phyloP scores from a whole-genome alignment of 2,797 vertebrate species.

The Diplodus sargus region DNA sequence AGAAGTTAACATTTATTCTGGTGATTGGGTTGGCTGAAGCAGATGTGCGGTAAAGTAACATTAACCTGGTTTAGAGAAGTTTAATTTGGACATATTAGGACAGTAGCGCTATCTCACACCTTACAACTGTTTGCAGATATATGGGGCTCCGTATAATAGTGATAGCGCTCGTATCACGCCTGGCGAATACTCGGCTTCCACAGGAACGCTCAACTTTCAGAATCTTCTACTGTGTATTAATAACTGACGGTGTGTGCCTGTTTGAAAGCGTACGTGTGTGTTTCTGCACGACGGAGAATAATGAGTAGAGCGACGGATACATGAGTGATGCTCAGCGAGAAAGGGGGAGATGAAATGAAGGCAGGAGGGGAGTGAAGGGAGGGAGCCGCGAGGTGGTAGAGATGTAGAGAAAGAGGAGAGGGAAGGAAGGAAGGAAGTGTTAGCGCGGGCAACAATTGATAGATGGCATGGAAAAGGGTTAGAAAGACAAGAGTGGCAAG shows the following conservation, averaged over 20 bases:
- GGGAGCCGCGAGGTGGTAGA: neutral
- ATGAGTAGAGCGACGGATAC: slow-evolving; percentile 38
- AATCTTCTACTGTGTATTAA: neutral
- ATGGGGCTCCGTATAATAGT: no score
- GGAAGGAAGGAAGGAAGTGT: neutral
- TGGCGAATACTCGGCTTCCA: neutral
- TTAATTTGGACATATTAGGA: no score
- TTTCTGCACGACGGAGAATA: slow-evolving; percentile 54
- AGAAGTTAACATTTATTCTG: no score
- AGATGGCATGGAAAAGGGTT: neutral
- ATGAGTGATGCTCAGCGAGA: slow-evolving; percentile 40
- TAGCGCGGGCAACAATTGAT: neutral
- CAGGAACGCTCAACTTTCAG: neutral
- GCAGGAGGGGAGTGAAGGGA: slow-evolving; percentile 8
- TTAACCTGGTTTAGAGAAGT: no score
- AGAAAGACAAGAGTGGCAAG: neutral
- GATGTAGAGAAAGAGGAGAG: neutral
- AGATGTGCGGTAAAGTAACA: no score
- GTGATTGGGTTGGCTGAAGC: no score
- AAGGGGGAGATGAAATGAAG: slow-evolving; percentile 13
- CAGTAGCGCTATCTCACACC: no score
- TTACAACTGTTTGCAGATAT: no score
- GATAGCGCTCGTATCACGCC: no score
- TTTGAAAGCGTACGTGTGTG: slow-evolving; percentile 3
- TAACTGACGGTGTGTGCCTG: neutral